Conservation (phyloP, 2,797 vertebrate species). For the Eutrigla gurnardus region DNA sequence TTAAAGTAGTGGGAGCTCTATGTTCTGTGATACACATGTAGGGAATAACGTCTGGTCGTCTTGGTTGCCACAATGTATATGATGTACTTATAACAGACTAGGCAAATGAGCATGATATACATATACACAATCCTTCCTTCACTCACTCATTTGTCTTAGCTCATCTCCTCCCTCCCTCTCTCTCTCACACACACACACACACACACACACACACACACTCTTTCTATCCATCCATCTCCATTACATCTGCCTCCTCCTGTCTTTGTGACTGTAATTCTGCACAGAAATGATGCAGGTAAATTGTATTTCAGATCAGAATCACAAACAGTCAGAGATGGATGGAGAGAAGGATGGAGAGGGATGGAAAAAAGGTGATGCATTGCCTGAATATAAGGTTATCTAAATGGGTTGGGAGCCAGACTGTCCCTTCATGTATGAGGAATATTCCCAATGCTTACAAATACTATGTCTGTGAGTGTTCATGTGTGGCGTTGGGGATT, state of each 20-base stretch:
- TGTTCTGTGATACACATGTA: neutral
- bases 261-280: slow-evolving; percentile 54
- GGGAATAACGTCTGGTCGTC: neutral
- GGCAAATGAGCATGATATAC: neutral
- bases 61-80: neutral
- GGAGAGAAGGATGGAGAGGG: slow-evolving; percentile 44
- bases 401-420: slow-evolving; percentile 58
- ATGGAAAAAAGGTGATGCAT: slow-evolving; percentile 67
- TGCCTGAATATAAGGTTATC: slow-evolving; percentile 67
- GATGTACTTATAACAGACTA: neutral
- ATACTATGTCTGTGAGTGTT: slow-evolving; percentile 6
- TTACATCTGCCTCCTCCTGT: slow-evolving; percentile 41
- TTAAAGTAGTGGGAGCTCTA: slow-evolving; percentile 1
- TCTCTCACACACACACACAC: neutral
- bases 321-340: slow-evolving; percentile 62
- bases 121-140: slow-evolving; percentile 4
- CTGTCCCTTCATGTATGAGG: slow-evolving; percentile 45
- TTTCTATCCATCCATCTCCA: slow-evolving; percentile 37
- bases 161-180: neutral
- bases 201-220: slow-evolving; percentile 2
- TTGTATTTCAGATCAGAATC: slow-evolving; percentile 67
- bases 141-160: neutral
- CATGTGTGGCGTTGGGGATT: neutral
- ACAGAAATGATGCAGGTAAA: slow-evolving; percentile 63
- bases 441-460: slow-evolving; percentile 41